Base-by-base conservation (phyloP, 2,113 vertebrate species). In the Craseonycteris thonglongyai region DNA sequence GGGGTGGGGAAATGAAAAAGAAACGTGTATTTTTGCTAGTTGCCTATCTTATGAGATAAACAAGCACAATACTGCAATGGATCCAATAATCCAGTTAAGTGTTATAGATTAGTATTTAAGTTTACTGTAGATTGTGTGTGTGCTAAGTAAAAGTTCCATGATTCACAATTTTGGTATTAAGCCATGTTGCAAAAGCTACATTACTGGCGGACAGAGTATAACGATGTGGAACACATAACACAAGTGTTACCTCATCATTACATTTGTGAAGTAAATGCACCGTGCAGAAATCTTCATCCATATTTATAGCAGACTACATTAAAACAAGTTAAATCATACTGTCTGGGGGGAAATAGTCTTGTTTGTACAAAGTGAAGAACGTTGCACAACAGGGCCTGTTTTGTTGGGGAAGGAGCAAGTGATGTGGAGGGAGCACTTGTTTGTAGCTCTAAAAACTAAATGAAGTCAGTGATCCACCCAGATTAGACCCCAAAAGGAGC, bases 1-100 rank as follows among this genome's bases (percentile, higher is more conserved):
- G 97, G 96, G 97, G 92, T 97, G 97, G 97, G 95, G 96, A 97
- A 94, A 83, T 96, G 96, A 97, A 97, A 96, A 96, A 95, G 97
- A 98, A 96, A 96, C 78, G 92, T 98, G 98, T 98, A 98, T 98
- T 98, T 98, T 98, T 98, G 98, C 97, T 98, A 97, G 98, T 98
- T 98, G 97, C 97, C 93, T 97, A 95, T 98, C 98, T 98, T 97
- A 97, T 95, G 97, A 98, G 97, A 97, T 98, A 94, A 97, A 97
- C 94, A 98, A 98, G 98, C 98, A 98, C 98, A 98, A 91, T 96
- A 97, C 49, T 97, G 68, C 97, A 94, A 65, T 78, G 92, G 96
- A 97, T 98, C 96, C 95, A 95, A 45, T 98, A 97, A 98, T 96
- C 92, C 97, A 97, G 96, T 96, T 96, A 98, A 96, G 92, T 92